Percentiles rank a stretch among this genome's conserved stretches.
Evolutionary conservation across 2,888 invertebrate species (phyloP).

Genomic region (Orthosia gracilis): DNA sequence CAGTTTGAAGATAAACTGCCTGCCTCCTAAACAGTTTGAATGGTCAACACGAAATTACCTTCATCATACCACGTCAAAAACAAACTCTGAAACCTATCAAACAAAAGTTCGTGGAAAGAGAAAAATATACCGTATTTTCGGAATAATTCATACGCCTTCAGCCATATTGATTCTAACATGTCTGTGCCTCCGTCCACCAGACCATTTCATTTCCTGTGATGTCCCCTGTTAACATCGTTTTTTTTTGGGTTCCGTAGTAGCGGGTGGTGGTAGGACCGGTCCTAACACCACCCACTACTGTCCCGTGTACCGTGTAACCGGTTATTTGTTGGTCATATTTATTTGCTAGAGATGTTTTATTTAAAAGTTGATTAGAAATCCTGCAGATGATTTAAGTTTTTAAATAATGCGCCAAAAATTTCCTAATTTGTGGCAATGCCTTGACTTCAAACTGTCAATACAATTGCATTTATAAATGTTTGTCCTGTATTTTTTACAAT

Average conservation of each 20-base stretch:
- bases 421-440: no score
- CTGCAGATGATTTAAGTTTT: no score
- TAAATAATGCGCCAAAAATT: no score
- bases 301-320: no score
- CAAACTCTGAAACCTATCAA: background rate
- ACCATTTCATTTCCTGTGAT: conserved; percentile 74
- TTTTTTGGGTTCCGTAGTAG: conserved; percentile 50
- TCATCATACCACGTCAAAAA: conserved; percentile 12
- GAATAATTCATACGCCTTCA: conserved; percentile 55
- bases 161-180: conserved; percentile 61
- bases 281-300: no score
- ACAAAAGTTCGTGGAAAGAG: conserved; percentile 20
- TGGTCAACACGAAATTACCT: background rate
- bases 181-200: conserved; percentile 59
- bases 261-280: accelerated
- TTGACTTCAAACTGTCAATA: no score
- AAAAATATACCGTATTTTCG: conserved; percentile 40
- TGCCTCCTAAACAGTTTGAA: background rate
- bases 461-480: no score
- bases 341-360: background rate
- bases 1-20: no score
- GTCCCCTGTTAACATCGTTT: conserved; percentile 54
- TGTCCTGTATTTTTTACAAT: no score
- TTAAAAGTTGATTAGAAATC: background rate
- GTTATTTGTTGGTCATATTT: background rate